Evolutionary conservation across 2,797 vertebrate species (phyloP), one percentile per base, ranked within the genome.

Genomic region (Pteronotus mesoamericanus): DNA sequence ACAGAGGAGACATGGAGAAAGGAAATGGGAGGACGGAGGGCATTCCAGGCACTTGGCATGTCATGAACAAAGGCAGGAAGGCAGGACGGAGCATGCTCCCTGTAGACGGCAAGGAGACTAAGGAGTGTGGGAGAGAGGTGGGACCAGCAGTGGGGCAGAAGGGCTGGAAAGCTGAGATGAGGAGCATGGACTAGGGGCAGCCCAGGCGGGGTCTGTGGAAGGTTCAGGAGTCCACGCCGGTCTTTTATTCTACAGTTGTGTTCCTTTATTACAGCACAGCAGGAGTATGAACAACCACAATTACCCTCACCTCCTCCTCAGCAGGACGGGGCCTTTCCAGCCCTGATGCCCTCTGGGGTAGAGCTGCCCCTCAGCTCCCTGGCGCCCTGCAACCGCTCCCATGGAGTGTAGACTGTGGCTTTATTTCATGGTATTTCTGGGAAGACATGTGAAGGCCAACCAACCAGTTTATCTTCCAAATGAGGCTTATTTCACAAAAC

Each of bases 381-480:
- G 22, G n/a, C 0, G 5, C 77, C 66, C 24, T 66, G 18, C 16
- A 26, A 51, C 14, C 61, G 66, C 24, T 74, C 51, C 51, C 57
- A n/a, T 42, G 18, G 26, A 61, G 72, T 93, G 64, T 59, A 80
- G 55, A 16, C 53, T 18, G 1, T 61, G 64, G 72, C n/a, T 32
- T 53, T 37, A 91, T 78, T 88, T 94, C 61, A 39, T 69, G n/a
- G 19, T 89, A 84, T 83, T 91, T 91, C 86, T 75, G 74, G 46
- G 71, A 97, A 97, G 86, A 85, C 15, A 12, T 29, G 19, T 48
- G 42, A 94, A 82, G 72, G n/a, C 48, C 68, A 74, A 22, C 11
- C 9, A 34, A 66, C 46, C 22, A 53, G 46, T 74, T 80, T 86
- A 71, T 90, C 69, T 91, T 95, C 86, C 89, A 89, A 79, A 93